These are phyloP conservation scores for Melinaea menophilus DNA, from an alignment of 2,888 invertebrate species.

Conservation along the genomic window DNA sequence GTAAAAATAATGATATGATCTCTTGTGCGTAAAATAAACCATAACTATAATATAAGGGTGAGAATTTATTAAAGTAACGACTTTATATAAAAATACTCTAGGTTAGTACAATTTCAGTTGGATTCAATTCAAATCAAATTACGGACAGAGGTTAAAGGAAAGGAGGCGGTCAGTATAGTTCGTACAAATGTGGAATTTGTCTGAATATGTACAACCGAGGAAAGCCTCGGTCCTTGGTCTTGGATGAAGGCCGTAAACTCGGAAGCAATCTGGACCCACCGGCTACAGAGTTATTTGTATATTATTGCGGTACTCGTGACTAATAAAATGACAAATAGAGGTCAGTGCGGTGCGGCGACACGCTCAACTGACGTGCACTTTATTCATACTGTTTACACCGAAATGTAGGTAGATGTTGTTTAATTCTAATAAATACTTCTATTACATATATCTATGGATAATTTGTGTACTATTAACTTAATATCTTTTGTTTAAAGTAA, in stretches of 20 bases:
- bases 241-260: constrained; percentile 65
- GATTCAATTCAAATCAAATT: constrained; percentile 42
- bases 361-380: constrained; percentile 42
- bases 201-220: no score
- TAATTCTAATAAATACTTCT: no score
- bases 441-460: no score
- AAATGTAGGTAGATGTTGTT: neutral
- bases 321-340: constrained; percentile 75
- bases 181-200: no score
- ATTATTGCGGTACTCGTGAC: constrained; percentile 68
- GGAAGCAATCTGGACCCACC: constrained; percentile 65
- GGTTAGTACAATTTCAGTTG: constrained; percentile 54
- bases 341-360: constrained; percentile 47
- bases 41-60: neutral
- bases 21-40: no score
- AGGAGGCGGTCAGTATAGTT: no score
- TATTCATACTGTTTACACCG: constrained; percentile 29
- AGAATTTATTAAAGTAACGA: constrained; percentile 48
- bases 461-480: no score
- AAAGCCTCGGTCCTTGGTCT: constrained; percentile 31
- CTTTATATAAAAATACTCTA: constrained; percentile 42
- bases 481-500: no score
- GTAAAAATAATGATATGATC: no score
- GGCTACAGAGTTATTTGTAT: constrained; percentile 66
- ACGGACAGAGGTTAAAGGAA: constrained; percentile 18